Percentiles rank a stretch among this genome's conserved stretches.
Conservation (phyloP, 2,888 invertebrate genomes). For the Plebejus melissa region DNA sequence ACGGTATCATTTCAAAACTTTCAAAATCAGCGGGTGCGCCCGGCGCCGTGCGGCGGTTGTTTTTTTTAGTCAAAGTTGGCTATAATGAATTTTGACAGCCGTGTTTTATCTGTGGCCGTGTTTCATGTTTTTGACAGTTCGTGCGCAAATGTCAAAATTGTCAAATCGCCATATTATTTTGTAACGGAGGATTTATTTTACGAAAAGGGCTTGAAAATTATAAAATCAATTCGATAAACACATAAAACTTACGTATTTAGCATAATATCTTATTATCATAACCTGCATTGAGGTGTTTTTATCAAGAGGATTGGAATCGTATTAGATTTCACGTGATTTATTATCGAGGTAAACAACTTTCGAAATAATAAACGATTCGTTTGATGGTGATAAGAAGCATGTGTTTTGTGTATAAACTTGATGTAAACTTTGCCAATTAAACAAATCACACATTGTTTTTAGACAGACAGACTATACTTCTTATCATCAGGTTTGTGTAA, state of each 20-base stretch:
- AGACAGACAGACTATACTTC: background rate
- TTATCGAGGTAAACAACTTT: conserved; percentile 56
- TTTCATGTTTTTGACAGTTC: background rate
- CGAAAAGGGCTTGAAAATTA: background rate
- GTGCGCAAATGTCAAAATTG: background rate
- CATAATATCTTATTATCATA: background rate
- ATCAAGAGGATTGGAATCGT: background rate
- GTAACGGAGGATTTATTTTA: background rate
- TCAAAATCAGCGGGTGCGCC: background rate
- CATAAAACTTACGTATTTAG: background rate
- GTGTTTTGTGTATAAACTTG: conserved; percentile 32
- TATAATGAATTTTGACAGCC: background rate
- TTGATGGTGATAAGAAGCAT: conserved; percentile 28
- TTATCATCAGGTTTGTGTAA: too few species aligned
- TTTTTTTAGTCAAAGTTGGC: background rate
- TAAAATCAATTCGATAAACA: background rate
- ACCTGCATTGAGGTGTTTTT: background rate
- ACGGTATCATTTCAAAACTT: too few species aligned
- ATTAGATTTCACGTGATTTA: conserved; percentile 14
- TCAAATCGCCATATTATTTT: conserved; percentile 11
- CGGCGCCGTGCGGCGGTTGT: background rate
- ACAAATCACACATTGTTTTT: background rate
- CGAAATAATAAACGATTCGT: conserved; percentile 30
- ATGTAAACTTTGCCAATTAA: conserved; percentile 25
- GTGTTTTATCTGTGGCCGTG: background rate